Base-by-base conservation (phyloP, 2,888 invertebrate species). In the Agrilus cyanescens region DNA sequence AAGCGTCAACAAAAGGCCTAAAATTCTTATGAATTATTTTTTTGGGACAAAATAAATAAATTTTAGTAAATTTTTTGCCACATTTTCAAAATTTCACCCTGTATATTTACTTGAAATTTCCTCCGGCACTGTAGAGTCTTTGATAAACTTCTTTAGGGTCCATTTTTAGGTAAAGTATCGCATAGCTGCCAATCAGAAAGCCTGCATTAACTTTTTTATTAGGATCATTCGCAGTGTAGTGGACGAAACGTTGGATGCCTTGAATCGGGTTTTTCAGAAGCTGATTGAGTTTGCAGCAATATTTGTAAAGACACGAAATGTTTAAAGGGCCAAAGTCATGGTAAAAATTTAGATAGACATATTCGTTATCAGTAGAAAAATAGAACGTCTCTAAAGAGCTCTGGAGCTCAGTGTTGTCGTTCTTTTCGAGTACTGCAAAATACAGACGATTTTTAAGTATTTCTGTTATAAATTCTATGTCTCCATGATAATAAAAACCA, bases 261-360 rank as follows among this genome's bases (percentile, higher is more conserved):
- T 80, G 71, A 34, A 78, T 72, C 50, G 74, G 72, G 39, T 65
- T 64, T 64, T 81, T 80, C 37, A 89, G 62, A 65, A 84, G 86
- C 47, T 79, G 79, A 57, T 82, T 82, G 44, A 90, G 63, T 61
- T 82, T 78, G 56, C 73, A 74, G 65, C 87, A 90, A 65, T 88
- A 90, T 58, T 82, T 79, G 65, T 84, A 90, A 29, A 93, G 69
- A 73, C 85, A 84, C 3, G 85, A 85, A 53, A 93, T 71, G 69
- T 90, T 91, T 52, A 90, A 68, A 0, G 93, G 93, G 4, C 93
- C 93, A 67, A 93, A 93, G 65, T 93, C 93, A 16, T 80, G 76
- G 66, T 87, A 89, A 66, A 85, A 88, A 62, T 86, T 87, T 67
- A 84, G 80, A 62, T 89, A 89, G 0, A 82, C 66, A 50, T 87